phyloP scores from a whole-genome alignment of 2,113 vertebrate genomes.

The Cyanoliseus patagonus region DNA sequence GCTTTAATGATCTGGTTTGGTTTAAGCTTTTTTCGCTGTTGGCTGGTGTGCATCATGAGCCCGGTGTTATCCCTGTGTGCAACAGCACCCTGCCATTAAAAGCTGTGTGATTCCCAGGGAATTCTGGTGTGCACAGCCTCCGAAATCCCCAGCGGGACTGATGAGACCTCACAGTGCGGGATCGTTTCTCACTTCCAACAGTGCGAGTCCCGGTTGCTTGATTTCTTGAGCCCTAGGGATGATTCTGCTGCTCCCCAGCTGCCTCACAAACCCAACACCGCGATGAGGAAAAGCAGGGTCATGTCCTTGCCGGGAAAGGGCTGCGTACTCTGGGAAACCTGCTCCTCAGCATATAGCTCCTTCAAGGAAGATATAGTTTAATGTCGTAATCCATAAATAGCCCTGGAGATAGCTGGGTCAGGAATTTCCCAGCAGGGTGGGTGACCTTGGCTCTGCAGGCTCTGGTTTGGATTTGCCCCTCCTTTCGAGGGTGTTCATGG shows the following conservation, averaged over 20 bases:
- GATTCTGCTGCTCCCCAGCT: neutral
- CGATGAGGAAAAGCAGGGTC: accelerated
- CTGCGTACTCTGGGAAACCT: neutral
- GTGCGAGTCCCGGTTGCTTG: neutral
- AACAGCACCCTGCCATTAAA: neutral
- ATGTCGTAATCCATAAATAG: neutral
- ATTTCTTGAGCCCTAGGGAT: neutral
- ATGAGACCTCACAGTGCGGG: accelerated
- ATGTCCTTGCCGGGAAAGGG: neutral
- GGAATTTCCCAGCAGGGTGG: neutral
- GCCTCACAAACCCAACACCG: accelerated
- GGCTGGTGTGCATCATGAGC: neutral
- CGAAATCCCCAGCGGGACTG: accelerated
- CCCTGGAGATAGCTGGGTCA: neutral
- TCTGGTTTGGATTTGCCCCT: neutral
- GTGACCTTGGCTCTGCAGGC: neutral
- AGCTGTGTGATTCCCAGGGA: neutral
- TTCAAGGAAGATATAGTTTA: neutral
- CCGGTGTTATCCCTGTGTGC: neutral
- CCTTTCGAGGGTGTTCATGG: accelerated
- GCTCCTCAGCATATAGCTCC: neutral
- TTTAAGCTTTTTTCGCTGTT: neutral
- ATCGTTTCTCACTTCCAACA: neutral
- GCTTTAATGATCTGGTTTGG: neutral
- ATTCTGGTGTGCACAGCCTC: neutral